A percentile compares a stretch with the other conserved stretches of the same genome.
phyloP scores from a whole-genome alignment of 2,888 invertebrate genomes.

The Himalopsyche japonica region DNA sequence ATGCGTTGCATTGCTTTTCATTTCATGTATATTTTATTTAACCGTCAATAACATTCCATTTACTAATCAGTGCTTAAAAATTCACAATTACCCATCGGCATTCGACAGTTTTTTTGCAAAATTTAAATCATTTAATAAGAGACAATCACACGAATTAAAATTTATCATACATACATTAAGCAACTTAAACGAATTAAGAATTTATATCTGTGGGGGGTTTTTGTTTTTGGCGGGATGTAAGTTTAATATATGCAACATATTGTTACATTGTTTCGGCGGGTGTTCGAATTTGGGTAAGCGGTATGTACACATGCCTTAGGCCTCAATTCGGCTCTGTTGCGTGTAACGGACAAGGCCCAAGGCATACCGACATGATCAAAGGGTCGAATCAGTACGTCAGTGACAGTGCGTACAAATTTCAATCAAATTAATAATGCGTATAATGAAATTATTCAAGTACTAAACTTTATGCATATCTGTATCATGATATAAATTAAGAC shows the following conservation, averaged over 20 bases:
- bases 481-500: too few relatives aligned
- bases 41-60: too few relatives aligned
- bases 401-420: neutral
- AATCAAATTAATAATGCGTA: too few relatives aligned
- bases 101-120: too few relatives aligned
- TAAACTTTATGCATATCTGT: too few relatives aligned
- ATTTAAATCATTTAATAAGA: neutral
- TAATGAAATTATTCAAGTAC: too few relatives aligned
- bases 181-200: too few relatives aligned
- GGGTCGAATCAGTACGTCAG: neutral
- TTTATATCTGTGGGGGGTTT: neutral
- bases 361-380: neutral
- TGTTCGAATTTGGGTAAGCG: neutral
- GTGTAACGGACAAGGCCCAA: neutral
- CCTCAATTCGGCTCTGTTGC: neutral
- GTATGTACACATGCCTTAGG: neutral
- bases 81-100: too few relatives aligned
- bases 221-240: neutral
- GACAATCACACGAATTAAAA: neutral
- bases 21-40: too few relatives aligned
- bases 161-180: too few relatives aligned
- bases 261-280: neutral
- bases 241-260: neutral
- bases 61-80: too few relatives aligned
- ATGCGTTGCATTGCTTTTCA: too few relatives aligned